Evolutionary conservation across 2,888 invertebrate genomes (phyloP).

Genomic region (Entomobrya proxima): DNA sequence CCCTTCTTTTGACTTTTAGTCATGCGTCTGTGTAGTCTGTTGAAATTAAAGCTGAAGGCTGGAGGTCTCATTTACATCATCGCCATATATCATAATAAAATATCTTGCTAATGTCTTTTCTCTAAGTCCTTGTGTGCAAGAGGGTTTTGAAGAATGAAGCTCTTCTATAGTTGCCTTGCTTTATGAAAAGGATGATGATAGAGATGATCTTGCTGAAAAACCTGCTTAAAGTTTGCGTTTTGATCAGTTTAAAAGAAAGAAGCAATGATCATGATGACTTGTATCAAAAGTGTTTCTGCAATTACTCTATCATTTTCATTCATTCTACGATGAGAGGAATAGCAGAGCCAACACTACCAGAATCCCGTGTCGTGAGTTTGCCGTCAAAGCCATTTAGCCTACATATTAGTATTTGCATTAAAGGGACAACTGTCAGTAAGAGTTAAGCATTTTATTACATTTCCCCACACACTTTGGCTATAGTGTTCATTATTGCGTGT

Average conservation of each 20-base stretch:
- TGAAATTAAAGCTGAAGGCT: conserved; percentile 64
- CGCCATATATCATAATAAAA: conserved; percentile 62
- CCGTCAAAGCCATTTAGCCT: conserved; percentile 41
- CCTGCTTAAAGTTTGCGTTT: conserved; percentile 36
- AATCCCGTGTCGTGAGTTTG: neutral
- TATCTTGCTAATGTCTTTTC: conserved; percentile 56
- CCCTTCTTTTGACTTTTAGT: neutral
- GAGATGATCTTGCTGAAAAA: conserved; percentile 25
- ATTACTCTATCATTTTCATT: conserved; percentile 51
- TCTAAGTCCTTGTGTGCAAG: conserved; percentile 45
- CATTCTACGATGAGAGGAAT: conserved; percentile 1
- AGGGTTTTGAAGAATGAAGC: conserved; percentile 24
- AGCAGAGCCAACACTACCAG: neutral
- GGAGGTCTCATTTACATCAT: conserved; percentile 66
- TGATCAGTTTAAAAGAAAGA: neutral
- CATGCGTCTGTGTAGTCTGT: conserved; percentile 15
- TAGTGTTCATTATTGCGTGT: conserved; percentile 1
- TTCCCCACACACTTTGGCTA: neutral
- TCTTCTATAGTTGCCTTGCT: conserved; percentile 13
- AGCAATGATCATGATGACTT: neutral
- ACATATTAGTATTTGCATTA: conserved; percentile 9
- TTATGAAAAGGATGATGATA: conserved; percentile 11
- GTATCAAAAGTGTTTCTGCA: conserved; percentile 55
- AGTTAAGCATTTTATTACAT: neutral
- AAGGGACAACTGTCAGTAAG: neutral